phyloP scores from a whole-genome alignment of 2,888 invertebrate species.

The Cylloceria caligata region DNA sequence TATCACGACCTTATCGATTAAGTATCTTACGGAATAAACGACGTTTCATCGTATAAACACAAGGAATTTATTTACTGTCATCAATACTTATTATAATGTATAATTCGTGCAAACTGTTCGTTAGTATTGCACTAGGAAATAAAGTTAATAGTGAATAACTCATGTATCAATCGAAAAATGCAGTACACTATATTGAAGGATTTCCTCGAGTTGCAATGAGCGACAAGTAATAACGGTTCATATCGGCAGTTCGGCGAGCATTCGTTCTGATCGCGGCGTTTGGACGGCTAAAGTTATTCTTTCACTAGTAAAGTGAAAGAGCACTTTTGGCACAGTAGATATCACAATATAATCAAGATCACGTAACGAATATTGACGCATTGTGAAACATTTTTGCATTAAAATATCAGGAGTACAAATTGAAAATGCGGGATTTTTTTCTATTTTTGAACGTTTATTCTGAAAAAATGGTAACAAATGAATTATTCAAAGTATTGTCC shows the following conservation, averaged over 20 bases:
- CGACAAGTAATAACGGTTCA: neutral
- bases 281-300: conserved; percentile 67
- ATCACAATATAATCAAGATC: conserved; percentile 58
- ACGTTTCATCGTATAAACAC: conserved; percentile 4
- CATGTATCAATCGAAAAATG: conserved; percentile 40
- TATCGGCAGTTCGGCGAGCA: neutral
- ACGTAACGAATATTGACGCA: conserved; percentile 39
- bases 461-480: too few relatives aligned
- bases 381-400: conserved; percentile 40
- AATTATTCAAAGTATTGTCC: too few relatives aligned
- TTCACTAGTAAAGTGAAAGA: conserved; percentile 61
- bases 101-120: conserved; percentile 43
- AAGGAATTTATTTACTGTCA: conserved; percentile 16
- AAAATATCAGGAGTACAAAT: too few relatives aligned
- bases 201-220: conserved; percentile 4
- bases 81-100: conserved; percentile 34
- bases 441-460: too few relatives aligned
- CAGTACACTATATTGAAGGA: conserved; percentile 14
- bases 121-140: conserved; percentile 56
- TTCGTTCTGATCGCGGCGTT: conserved; percentile 49
- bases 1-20: too few relatives aligned
- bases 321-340: conserved; percentile 69
- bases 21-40: too few relatives aligned
- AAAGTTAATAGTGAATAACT: conserved; percentile 44
- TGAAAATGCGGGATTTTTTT: too few relatives aligned